These are phyloP conservation scores for Boloria selene DNA, from an alignment of 2,888 invertebrate genomes.

Conservation along the genomic window DNA sequence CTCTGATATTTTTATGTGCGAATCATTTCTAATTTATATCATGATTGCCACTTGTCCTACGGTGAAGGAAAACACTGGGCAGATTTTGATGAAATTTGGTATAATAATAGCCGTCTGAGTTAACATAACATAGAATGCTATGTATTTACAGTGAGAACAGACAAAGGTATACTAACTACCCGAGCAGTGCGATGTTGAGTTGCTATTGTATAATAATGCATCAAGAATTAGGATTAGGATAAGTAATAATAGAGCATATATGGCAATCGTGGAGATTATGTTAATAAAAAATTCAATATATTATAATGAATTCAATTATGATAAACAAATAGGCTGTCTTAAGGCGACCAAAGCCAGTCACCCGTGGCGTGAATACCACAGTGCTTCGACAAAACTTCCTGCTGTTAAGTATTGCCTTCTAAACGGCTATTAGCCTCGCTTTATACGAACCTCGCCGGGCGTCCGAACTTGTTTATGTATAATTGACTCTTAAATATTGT, in stretches of 20 bases:
- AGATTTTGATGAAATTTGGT: no score
- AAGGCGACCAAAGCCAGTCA: slow-evolving; percentile 54
- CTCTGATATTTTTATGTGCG: no score
- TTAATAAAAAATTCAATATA: slow-evolving; percentile 57
- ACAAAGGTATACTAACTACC: no score
- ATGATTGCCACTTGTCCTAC: no score
- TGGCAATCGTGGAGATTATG: slow-evolving; percentile 17
- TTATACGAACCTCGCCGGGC: slow-evolving; percentile 67
- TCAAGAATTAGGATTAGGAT: no score
- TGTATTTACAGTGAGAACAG: no score
- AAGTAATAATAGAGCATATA: slow-evolving; percentile 2
- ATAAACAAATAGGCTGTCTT: slow-evolving; percentile 55
- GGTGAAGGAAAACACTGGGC: no score
- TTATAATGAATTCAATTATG: slow-evolving; percentile 64
- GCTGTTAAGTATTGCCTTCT: slow-evolving; percentile 70
- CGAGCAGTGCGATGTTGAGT: no score
- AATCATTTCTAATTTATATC: no score
- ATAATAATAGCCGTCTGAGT: no score
- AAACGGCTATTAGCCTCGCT: slow-evolving; percentile 71
- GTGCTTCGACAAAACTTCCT: slow-evolving; percentile 64
- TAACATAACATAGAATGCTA: no score
- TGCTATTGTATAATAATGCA: no score
- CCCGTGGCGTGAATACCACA: slow-evolving; percentile 58
- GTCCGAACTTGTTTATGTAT: slow-evolving; percentile 69
- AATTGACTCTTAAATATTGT: slow-evolving; percentile 77